Evolutionary conservation across 2,888 invertebrate species (phyloP), one percentile per base, ranked within the genome.

Genomic region (Drosophila borealis): DNA sequence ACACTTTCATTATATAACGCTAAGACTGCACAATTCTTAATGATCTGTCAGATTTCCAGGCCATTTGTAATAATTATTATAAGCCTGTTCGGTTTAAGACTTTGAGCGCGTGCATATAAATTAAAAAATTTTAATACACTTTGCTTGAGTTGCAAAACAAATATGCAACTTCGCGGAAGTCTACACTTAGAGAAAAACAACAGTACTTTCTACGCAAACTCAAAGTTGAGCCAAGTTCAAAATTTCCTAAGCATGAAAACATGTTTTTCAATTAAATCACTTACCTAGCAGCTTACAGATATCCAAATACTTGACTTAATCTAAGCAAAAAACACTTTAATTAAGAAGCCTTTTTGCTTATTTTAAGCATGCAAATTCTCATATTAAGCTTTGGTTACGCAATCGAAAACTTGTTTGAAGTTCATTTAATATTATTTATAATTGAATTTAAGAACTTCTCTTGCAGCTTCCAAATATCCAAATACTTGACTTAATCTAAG

Each of bases 1-100:
- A 14, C 37, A 54, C 37, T 62, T 62, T 25, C 46, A 46, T 39
- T 64, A 61, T 39, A 34, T 42, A 60, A 41, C n/a, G 4, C 9
- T 4, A 9, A 45, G n/a, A 37, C 2, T 39, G 14, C 8, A 13
- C 4, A 19, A 11, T 6, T n/a, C 2, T 53, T 17, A n/a, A 54
- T 33, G 54, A 14, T 14, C 14, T 51, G 25, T 36, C 42, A 13
- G 41, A 17, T 54, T 42, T 19, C 11, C 14, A 25, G 25, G 10
- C 11, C 11, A 21, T 21, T 29, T 45, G 48, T 34, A n/a, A 9
- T 11, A n/a, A 34, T 49, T 42, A 36, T 64, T 17, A 44, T 36
- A 11, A 14, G 19, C n/a, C 21, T 6, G 25, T 19, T 37, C 19
- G 19, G 36, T 13, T n/a, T 25, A 36, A 44, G 19, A n/a, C 10